phyloP scores from a whole-genome alignment of 2,888 invertebrate species.

The Philopedon plagiatum region DNA sequence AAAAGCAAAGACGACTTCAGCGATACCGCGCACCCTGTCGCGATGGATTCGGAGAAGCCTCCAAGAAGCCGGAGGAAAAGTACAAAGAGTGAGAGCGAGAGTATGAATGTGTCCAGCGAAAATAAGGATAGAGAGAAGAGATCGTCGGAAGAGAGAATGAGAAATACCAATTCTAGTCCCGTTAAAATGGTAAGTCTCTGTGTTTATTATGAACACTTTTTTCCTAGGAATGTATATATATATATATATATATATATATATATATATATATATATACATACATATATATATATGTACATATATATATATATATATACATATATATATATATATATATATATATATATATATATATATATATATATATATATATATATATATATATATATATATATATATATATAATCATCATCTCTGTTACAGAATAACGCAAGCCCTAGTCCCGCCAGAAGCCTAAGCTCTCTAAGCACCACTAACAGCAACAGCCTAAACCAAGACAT shows the following conservation, averaged over 20 bases:
- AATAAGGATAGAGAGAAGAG: constrained; percentile 16
- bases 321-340: too few relatives aligned
- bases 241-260: too few relatives aligned
- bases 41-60: constrained; percentile 27
- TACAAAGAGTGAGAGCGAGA: constrained; percentile 52
- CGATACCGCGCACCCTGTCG: constrained; percentile 32
- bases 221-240: too few relatives aligned
- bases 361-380: too few relatives aligned
- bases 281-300: too few relatives aligned
- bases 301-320: too few relatives aligned
- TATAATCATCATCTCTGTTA: background rate
- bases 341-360: too few relatives aligned
- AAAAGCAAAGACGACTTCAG: constrained; percentile 57
- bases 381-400: background rate
- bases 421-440: constrained; percentile 27
- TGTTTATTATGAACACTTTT: too few relatives aligned
- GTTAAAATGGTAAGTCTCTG: constrained; percentile 37
- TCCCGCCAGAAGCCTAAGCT: constrained; percentile 35
- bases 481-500: background rate
- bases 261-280: too few relatives aligned
- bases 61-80: constrained; percentile 54
- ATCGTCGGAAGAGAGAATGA: constrained; percentile 28
- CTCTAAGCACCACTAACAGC: constrained; percentile 17
- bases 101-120: constrained; percentile 35
- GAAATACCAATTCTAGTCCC: constrained; percentile 37